Evolutionary conservation across 1,140 invertebrate species (phyloP), one percentile per base, ranked within the genome.

Genomic region (Halesus radiatus): DNA sequence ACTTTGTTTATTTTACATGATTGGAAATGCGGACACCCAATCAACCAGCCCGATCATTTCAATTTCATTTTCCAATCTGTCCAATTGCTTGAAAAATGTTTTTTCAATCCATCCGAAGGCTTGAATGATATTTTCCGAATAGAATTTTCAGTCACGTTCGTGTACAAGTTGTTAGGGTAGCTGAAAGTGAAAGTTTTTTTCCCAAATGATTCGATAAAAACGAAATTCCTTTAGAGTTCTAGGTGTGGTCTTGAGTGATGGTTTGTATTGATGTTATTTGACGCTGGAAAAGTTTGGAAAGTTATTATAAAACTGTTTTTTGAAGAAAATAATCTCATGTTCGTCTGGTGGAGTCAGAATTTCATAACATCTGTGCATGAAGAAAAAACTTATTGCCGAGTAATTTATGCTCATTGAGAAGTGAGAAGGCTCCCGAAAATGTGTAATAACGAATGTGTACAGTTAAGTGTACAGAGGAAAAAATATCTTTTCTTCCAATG

Each of bases 191-290:
- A 72, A 52, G 10, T 72, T 72, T 20, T 72, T 53, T 1, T n/a
- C n/a, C 45, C 68, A 53, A 68, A 72, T 72, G 52, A 72, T 72
- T 72, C 16, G 52, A 72, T 72, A 72, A 72, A 72, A 54, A 72
- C 13, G 37, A 72, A 72, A 72, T 53, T 72, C 53, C 20, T 54
- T 18, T 13, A 53, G 18, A 15, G 3, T 53, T 70, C 22, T 22
- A n/a, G 45, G 45, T 53, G 52, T 54, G 50, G 16, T 23, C 8
- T 72, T 52, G 68, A 53, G 68, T 72, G 68, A 72, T 26, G 68
- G 45, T 53, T 52, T 72, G 37, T 72, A 50, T 53, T 29, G 68
- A 23, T 23, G 10, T 72, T 72, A 72, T 72, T 72, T 72, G 50
- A 72, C 54, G 54, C 20, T 18, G 3, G 20, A n/a, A 53, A 72